A percentile compares a stretch with the other conserved stretches of the same genome.
Conservation (phyloP, 2,113 vertebrate genomes). For the Ptilorrhoa leucosticta region DNA sequence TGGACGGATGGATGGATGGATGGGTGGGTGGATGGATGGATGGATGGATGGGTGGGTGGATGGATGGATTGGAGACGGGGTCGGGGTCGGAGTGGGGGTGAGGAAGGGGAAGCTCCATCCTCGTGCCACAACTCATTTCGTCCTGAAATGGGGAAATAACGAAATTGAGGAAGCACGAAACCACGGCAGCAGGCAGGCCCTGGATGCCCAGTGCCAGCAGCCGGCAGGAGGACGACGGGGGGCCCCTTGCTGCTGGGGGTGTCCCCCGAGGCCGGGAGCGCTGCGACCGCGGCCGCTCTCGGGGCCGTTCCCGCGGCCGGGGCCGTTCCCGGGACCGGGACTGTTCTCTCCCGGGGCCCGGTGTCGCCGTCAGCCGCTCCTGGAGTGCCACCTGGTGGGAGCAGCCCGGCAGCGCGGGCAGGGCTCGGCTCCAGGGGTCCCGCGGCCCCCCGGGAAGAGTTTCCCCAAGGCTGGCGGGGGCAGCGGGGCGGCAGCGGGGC, state of each 20-base stretch:
- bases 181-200: neutral
- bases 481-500: neutral
- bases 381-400: slow-evolving; percentile 69
- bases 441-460: too few relatives aligned
- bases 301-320: too few relatives aligned
- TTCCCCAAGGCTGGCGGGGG: too few relatives aligned
- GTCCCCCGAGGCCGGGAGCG: neutral
- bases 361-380: neutral
- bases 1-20: neutral
- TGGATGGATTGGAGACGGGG: accelerated
- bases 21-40: neutral
- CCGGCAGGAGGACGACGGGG: neutral
- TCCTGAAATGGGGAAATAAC: neutral
- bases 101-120: neutral
- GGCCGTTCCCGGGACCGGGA: neutral
- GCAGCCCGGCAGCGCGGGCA: neutral
- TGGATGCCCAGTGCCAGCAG: neutral
- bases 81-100: accelerated
- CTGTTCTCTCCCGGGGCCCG: neutral
- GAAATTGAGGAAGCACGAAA: accelerated
- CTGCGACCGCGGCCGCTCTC: neutral
- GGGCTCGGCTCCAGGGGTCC: accelerated
- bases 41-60: neutral
- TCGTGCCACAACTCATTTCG: accelerated
- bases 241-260: neutral